phyloP scores from a whole-genome alignment of 2,888 invertebrate species.

The Eristalinus sepulchralis region DNA sequence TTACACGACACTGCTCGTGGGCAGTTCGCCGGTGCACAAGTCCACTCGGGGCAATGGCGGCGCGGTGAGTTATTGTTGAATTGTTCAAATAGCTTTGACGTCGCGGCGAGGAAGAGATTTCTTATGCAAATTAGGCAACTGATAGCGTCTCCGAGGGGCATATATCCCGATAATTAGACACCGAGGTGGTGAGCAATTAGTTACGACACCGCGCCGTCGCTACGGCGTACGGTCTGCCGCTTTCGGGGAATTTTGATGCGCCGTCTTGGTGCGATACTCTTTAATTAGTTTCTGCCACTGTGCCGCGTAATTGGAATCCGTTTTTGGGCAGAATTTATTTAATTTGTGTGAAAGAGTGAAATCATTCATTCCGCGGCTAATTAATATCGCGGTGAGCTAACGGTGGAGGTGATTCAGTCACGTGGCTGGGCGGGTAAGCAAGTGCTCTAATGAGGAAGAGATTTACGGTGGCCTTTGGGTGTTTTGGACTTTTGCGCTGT shows the following conservation, averaged over 20 bases:
- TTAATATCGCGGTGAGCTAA: constrained; percentile 7
- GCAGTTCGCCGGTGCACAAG: not conserved
- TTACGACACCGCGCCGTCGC: not conserved
- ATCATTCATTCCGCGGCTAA: constrained; percentile 17
- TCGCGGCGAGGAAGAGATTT: constrained; percentile 16
- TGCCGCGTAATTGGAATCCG: constrained; percentile 17
- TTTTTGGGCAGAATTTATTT: constrained; percentile 6
- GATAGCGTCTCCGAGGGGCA: constrained; percentile 48
- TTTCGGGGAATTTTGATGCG: constrained; percentile 1
- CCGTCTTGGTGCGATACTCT: constrained; percentile 9
- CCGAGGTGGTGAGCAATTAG: constrained; percentile 41
- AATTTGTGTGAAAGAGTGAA: not conserved
- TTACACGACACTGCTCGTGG: constrained; percentile 33
- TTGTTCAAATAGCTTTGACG: constrained; percentile 55
- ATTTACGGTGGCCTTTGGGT: not conserved
- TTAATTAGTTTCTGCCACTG: constrained; percentile 44
- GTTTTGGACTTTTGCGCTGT: not conserved
- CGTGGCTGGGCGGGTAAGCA: not conserved
- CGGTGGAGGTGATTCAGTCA: not conserved
- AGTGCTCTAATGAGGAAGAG: not conserved
- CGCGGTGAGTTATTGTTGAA: constrained; percentile 46
- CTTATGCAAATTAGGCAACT: constrained; percentile 57
- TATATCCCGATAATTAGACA: constrained; percentile 52
- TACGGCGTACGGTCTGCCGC: not conserved
- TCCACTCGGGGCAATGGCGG: constrained; percentile 12